Base-by-base conservation (phyloP, 2,888 invertebrate genomes). In the Callosobruchus maculatus region DNA sequence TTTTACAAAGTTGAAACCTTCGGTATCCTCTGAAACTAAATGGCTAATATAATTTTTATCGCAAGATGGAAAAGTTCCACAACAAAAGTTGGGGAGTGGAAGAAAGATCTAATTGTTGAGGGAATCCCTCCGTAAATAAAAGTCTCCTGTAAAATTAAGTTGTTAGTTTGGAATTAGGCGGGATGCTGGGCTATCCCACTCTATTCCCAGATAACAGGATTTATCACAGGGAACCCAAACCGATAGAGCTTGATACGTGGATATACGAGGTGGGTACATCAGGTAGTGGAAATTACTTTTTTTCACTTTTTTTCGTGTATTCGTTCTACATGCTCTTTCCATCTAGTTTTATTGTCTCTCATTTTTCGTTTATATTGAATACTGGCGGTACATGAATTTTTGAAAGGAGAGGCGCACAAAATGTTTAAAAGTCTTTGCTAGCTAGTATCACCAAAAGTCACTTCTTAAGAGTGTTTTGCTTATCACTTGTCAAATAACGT, bases 1-100 rank as follows among this genome's bases (percentile, higher is more conserved):
- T 70, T 72, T 70, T 72, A 18, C 72, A 67, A 72, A 74, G 72
- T 72, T 72, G 70, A 74, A 49, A 69, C 49, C 67, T 7, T 71
- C 20, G 70, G 67, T 70, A 71, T 49, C 71, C 75, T 74, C 73
- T 74, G 71, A 78, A 78, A 74, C 77, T 75, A 72, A 73, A 72
- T 67, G 75, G 77, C 75, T 78, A 78, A 78, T 78, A 76, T 76
- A 77, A 78, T 77, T 77, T 78, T 78, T 75, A 77, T 77, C 75
- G 73, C 72, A 70, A 49, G 72, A 75, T 75, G 75, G 76, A 71
- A 76, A 78, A 78, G 78, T 78, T 75, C 71, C 73, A 70, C 73
- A 76, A 73, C 72, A 72, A 49, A 72, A 73, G 72, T 70, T 13
- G 68, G 13, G 67, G 74, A 74, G 77, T 75, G 75, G 73, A 75